These are phyloP conservation scores for Agrotis exclamationis DNA, from an alignment of 2,888 invertebrate genomes.

Conservation along the genomic window DNA sequence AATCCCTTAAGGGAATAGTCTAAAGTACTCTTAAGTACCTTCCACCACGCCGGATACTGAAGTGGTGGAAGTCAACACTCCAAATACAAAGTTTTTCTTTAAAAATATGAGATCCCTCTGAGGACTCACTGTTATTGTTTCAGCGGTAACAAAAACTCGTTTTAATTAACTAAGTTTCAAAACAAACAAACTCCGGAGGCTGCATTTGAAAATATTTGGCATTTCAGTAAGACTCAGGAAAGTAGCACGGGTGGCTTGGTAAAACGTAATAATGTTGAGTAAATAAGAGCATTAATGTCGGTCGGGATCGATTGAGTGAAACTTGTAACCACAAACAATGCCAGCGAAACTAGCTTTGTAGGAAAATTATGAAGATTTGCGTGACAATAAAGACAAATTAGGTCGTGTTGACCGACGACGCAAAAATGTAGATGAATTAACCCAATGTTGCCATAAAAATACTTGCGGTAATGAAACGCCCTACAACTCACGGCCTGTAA, in stretches of 20 bases:
- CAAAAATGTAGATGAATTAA: slow-evolving; percentile 43
- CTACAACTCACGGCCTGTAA: slow-evolving; percentile 71
- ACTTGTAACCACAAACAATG: slow-evolving; percentile 21
- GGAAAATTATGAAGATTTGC: slow-evolving; percentile 27
- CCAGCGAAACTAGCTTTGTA: slow-evolving; percentile 9
- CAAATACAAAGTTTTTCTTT: slow-evolving; percentile 61
- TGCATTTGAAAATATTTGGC: slow-evolving; percentile 65
- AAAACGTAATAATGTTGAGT: slow-evolving; percentile 20
- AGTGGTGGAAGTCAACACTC: slow-evolving; percentile 58
- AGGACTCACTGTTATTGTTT: slow-evolving; percentile 70
- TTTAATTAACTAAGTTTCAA: slow-evolving; percentile 82
- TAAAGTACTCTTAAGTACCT: slow-evolving; percentile 62
- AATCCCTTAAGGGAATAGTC: slow-evolving; percentile 70
- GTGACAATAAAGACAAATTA: slow-evolving; percentile 25
- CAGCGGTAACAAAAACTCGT: slow-evolving; percentile 74
- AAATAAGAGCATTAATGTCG: slow-evolving; percentile 17
- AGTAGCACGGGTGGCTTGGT: slow-evolving; percentile 22
- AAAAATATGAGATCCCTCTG: slow-evolving; percentile 62
- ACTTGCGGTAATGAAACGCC: slow-evolving; percentile 68
- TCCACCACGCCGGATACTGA: slow-evolving; percentile 37
- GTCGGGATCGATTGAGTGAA: not conserved
- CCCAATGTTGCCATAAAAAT: slow-evolving; percentile 63
- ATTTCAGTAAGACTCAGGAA: slow-evolving; percentile 60
- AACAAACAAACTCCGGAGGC: slow-evolving; percentile 69
- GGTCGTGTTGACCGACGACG: slow-evolving; percentile 22